phyloP scores from a whole-genome alignment of 1,140 invertebrate genomes.

The Ylistrum balloti region DNA sequence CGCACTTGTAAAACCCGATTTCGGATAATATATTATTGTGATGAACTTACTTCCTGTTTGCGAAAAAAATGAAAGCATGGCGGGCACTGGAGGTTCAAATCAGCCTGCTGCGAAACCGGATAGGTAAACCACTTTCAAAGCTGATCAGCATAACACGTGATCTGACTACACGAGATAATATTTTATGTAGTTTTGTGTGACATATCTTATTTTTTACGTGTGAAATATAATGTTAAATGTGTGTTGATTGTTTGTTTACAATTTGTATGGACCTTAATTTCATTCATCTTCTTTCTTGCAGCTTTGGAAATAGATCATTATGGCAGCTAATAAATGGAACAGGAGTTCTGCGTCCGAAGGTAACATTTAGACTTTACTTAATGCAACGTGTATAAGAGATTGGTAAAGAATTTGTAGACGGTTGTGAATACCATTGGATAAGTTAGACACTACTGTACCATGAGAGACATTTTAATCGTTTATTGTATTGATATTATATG shows the following conservation, averaged over 20 bases:
- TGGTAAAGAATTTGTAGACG: too few species aligned
- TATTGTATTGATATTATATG: too few species aligned
- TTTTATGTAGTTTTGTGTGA: too few species aligned
- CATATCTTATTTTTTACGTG: too few species aligned
- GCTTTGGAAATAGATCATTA: constrained; percentile 77
- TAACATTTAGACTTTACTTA: too few species aligned
- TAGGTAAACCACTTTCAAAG: too few species aligned
- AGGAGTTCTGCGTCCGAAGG: constrained; percentile 76
- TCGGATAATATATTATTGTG: background rate
- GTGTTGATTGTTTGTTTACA: background rate
- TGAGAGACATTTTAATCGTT: too few species aligned
- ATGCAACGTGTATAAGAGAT: too few species aligned
- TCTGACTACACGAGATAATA: too few species aligned
- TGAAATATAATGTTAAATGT: background rate
- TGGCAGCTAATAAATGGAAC: constrained; percentile 80
- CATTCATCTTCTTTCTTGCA: constrained; percentile 45
- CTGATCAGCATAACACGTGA: too few species aligned
- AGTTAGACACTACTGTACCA: too few species aligned
- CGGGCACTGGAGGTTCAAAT: constrained; percentile 31
- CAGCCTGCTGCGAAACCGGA: background rate
- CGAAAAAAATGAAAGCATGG: constrained; percentile 37
- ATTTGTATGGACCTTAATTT: background rate
- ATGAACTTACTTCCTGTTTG: background rate
- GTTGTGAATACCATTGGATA: too few species aligned
- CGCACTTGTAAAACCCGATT: background rate